A percentile compares a stretch with the other conserved stretches of the same genome.
Evolutionary conservation across 1,140 invertebrate species (phyloP).

Genomic region (Lethrus apterus): DNA sequence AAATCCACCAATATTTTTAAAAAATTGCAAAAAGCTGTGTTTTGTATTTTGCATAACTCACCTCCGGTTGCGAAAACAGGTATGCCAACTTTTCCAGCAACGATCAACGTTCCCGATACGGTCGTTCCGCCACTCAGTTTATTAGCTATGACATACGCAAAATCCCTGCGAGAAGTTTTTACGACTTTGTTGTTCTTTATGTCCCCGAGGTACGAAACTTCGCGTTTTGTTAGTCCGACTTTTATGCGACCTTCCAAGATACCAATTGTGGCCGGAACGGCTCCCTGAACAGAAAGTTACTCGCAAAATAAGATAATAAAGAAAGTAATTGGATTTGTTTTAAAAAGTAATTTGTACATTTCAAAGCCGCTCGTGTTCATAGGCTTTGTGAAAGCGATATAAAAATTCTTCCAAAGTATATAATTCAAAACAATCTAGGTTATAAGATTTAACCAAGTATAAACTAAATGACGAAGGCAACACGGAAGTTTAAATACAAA

Average conservation of each 20-base stretch:
- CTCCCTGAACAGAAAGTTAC: conserved; percentile 65
- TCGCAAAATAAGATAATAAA: background rate
- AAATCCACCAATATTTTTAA: no score
- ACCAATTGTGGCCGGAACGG: conserved; percentile 90
- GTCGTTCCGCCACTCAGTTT: conserved; percentile 87
- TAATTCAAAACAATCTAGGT: no score
- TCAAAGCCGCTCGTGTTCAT: no score
- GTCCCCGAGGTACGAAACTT: conserved; percentile 57
- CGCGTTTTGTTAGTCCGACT: conserved; percentile 63
- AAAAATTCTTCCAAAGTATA: no score
- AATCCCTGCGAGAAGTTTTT: conserved; percentile 83
- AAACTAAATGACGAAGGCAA: background rate
- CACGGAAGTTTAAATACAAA: background rate
- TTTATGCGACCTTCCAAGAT: conserved; percentile 77
- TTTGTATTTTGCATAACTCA: no score
- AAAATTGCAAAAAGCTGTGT: no score
- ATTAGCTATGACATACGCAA: conserved; percentile 67
- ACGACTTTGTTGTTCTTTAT: conserved; percentile 44
- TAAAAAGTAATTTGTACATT: no score
- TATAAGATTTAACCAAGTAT: no score
- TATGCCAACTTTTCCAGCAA: conserved; percentile 74
- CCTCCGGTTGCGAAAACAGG: conserved; percentile 90
- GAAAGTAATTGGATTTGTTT: background rate
- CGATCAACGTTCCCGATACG: conserved; percentile 87
- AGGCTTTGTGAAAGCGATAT: no score